These are phyloP conservation scores for Pithecia hirsuta DNA, from an alignment of 2,797 vertebrate genomes.

Conservation along the genomic window DNA sequence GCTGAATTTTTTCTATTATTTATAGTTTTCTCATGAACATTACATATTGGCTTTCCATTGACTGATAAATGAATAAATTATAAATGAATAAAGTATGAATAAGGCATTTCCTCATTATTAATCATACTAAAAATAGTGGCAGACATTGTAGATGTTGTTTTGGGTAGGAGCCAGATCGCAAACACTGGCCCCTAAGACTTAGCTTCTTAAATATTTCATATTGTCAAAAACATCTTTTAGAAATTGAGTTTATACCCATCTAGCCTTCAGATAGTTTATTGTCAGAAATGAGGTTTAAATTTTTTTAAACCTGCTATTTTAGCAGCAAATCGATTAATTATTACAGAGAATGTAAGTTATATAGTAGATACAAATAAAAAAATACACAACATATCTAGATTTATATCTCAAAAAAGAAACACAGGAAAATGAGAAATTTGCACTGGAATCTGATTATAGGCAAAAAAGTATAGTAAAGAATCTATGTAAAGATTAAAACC, in stretches of 20 bases:
- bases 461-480: neutral
- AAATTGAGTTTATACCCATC: neutral
- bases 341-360: neutral
- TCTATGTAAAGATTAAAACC: neutral
- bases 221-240: slow-evolving; percentile 11
- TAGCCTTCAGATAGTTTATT: neutral
- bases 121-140: slow-evolving; percentile 17
- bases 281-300: neutral
- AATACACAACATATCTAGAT: neutral
- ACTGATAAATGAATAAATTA: slow-evolving; percentile 56
- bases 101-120: slow-evolving; percentile 21
- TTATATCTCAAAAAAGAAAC: neutral
- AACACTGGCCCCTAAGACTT: neutral
- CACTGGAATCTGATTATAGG: neutral
- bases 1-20: neutral
- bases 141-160: neutral
- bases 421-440: neutral
- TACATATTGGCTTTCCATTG: neutral
- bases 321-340: neutral
- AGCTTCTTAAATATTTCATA: neutral
- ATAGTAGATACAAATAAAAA: neutral
- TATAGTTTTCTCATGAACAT: neutral
- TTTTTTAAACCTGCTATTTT: neutral
- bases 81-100: neutral
- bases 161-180: neutral